phyloP scores from a whole-genome alignment of 37 sponge, comb jelly and placozoan genomes.

The Spongia lamella region DNA sequence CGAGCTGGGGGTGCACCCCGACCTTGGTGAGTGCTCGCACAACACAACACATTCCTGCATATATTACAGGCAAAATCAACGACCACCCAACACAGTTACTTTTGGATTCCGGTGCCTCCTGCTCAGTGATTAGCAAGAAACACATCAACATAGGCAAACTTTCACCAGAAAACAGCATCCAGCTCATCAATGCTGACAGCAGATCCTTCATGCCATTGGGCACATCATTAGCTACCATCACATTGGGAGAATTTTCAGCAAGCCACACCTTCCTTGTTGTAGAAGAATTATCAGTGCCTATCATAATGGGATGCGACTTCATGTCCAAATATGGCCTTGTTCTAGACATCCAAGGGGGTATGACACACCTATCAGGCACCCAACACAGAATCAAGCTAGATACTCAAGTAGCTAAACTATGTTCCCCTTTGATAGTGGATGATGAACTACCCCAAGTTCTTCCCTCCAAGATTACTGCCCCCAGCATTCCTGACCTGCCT shows the following conservation, averaged over 20 bases:
- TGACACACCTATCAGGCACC: too few relatives aligned
- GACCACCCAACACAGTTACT: too few relatives aligned
- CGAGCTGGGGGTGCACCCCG: too few relatives aligned
- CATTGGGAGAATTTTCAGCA: background rate
- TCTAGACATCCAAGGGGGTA: too few relatives aligned
- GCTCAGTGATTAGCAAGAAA: background rate
- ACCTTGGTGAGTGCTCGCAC: too few relatives aligned
- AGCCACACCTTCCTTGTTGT: background rate
- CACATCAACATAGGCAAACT: background rate
- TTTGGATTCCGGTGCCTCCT: constrained; percentile 9
- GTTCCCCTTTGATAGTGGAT: background rate
- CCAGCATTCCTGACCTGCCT: background rate
- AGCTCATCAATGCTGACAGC: constrained; percentile 7
- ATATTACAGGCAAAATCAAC: too few relatives aligned
- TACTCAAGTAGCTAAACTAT: too few relatives aligned
- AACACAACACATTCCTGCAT: too few relatives aligned
- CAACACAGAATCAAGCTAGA: too few relatives aligned
- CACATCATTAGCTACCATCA: background rate
- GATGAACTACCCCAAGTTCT: background rate
- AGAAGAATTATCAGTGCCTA: background rate
- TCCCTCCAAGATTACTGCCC: background rate
- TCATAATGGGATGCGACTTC: constrained; percentile 7
- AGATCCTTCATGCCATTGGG: background rate
- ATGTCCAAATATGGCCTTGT: too few relatives aligned
- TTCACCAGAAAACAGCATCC: background rate